Evolutionary conservation across 2,888 invertebrate genomes (phyloP), one percentile per base, ranked within the genome.

Genomic region (Cephus pulcher): DNA sequence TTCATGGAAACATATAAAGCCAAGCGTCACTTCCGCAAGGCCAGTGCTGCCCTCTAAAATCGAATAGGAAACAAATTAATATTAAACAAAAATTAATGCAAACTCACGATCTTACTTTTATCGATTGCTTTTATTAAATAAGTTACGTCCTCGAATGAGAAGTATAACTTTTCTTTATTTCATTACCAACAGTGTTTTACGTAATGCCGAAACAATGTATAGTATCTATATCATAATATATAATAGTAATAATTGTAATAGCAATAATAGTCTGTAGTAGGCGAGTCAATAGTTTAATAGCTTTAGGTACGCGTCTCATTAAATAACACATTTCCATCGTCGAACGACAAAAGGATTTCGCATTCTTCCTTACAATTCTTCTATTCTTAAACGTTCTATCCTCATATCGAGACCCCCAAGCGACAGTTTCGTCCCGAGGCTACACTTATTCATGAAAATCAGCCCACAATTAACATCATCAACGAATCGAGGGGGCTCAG

Each of bases 151-250:
- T 12, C 71, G 32, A 78, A 79, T 85, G 87, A 88, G 88, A 88
- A 88, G 86, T 88, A 88, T 89, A 88, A 87, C 88, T 86, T 56
- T 87, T 87, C 84, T 88, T 88, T 88, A 88, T 89, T 89, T 87
- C 88, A 87, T 88, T 87, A 88, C 87, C 88, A 88, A 88, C 88
- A 88, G 85, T 88, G 83, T 88, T 85, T 88, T 88, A 88, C 88
- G 88, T 86, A 83, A 88, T 87, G 88, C 86, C 85, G 88, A 88
- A 88, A 88, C 88, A 88, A 87, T 87, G 84, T 88, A 88, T 88
- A 87, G 84, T 87, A 77, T 87, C 88, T 88, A 88, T 88, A 85
- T 86, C 83, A 81, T 87, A 79, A 76, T 82, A 79, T 80, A 81
- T 75, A 84, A 84, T 76, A 80, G 84, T 85, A 86, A 86, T 87